Conservation (phyloP, 2,888 invertebrate genomes). For the Priocnemis perturbator region DNA sequence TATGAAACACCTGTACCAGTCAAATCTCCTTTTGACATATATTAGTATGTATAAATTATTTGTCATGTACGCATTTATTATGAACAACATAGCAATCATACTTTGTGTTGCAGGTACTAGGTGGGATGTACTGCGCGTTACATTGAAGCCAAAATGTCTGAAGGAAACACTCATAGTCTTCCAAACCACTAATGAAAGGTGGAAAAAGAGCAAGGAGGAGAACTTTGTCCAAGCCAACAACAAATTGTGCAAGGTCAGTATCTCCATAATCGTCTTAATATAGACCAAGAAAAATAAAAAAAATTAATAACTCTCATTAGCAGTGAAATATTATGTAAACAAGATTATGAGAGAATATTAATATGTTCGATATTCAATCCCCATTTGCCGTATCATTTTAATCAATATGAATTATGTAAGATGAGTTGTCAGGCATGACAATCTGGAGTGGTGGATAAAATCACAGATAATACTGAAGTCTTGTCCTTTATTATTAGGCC, state of each 20-base stretch:
- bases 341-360: background rate
- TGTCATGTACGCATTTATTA: slow-evolving; percentile 9
- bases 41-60: slow-evolving; percentile 65
- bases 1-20: slow-evolving; percentile 81
- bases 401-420: background rate
- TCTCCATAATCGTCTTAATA: background rate
- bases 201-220: slow-evolving; percentile 73
- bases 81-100: too few relatives aligned
- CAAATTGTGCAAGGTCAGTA: slow-evolving; percentile 56
- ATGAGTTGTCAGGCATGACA: background rate
- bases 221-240: slow-evolving; percentile 50
- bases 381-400: too few relatives aligned
- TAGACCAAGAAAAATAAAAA: background rate
- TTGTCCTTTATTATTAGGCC: too few relatives aligned
- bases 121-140: slow-evolving; percentile 71
- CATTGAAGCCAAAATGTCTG: slow-evolving; percentile 74
- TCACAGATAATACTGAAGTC: too few relatives aligned
- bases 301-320: background rate
- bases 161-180: slow-evolving; percentile 76
- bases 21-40: slow-evolving; percentile 80
- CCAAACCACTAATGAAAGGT: slow-evolving; percentile 73
- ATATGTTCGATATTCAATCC: too few relatives aligned
- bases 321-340: background rate
- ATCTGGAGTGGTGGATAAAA: background rate
- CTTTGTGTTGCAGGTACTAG: slow-evolving; percentile 53